Evolutionary conservation across 1,140 invertebrate genomes (phyloP).

Genomic region (Plectus sambesii): DNA sequence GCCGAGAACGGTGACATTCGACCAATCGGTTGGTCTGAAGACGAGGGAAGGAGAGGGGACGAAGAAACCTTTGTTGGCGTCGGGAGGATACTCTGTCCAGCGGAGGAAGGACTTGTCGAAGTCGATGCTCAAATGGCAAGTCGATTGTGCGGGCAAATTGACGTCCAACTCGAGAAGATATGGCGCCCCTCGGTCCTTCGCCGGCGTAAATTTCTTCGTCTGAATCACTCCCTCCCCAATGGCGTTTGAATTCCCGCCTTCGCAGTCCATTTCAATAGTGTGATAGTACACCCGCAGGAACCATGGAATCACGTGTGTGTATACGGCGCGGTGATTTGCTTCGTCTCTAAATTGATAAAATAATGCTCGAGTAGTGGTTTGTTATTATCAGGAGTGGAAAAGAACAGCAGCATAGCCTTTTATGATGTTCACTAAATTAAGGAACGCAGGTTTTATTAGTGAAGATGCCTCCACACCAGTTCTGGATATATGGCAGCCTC

Average conservation of each 20-base stretch:
- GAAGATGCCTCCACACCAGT: too few species aligned
- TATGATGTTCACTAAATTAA: too few species aligned
- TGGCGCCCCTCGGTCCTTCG: conserved; percentile 65
- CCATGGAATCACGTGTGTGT: conserved; percentile 65
- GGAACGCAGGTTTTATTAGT: too few species aligned
- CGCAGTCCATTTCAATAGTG: conserved; percentile 58
- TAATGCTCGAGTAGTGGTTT: too few species aligned
- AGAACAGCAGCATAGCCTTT: too few species aligned
- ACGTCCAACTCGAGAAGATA: conserved; percentile 81
- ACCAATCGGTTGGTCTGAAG: conserved; percentile 48
- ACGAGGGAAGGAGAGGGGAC: conserved; percentile 71
- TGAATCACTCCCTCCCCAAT: too few species aligned
- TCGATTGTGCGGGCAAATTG: conserved; percentile 63
- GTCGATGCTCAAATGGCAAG: conserved; percentile 69
- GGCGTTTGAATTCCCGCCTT: background rate
- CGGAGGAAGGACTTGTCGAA: conserved; percentile 89
- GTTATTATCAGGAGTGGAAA: too few species aligned
- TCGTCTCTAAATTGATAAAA: too few species aligned
- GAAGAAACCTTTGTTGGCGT: conserved; percentile 96
- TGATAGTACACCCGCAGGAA: conserved; percentile 82
- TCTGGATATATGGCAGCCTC: too few species aligned
- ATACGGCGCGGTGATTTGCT: conserved; percentile 46
- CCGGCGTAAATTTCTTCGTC: conserved; percentile 53
- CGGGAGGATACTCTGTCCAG: conserved; percentile 88
- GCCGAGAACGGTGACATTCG: background rate